Evolutionary conservation across 2,888 invertebrate species (phyloP), one percentile per base, ranked within the genome.

Genomic region (Macrosiphum euphorbiae): DNA sequence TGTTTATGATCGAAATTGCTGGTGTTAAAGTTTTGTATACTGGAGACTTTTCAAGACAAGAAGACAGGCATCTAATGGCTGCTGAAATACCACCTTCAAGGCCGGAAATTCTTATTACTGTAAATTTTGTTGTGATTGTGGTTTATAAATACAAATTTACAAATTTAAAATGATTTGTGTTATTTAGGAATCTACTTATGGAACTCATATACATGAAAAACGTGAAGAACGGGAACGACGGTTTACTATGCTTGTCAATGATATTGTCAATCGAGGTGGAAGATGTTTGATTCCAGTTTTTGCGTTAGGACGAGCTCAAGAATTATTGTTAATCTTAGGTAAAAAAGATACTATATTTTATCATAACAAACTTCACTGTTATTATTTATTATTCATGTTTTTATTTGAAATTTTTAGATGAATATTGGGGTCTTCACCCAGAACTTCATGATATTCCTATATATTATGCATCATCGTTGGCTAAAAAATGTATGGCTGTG

Each of bases 1-100:
- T 99, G 99, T 99, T 99, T 96, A 99, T 99, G 99, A 98, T 99
- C 94, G 99, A 99, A 96, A 99, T 99, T 91, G 99, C 99, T 58
- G 99, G 99, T 28, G 99, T 99, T 3, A 99, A 98, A 96, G 97
- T 97, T 94, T 96, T 99, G 28, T 99, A 99, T 96, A 99, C 99
- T 0, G 99, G 99, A 0, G 99, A 99, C 95, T 99, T 99, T 96
- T 99, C 99, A 4, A 96, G 99, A 89, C 99, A 99, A 96, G 99
- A 99, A 96, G 99, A 99, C 96, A 96, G 99, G 20, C 99, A 99
- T 97, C 97, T 99, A 95, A 99, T 99, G 99, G 99, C 99, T 1
- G 99, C 99, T 0, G 99, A 99, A 96, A 98, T 99, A 95, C 99
- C 99, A 0, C 98, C 98, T 41, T 97, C 99, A 94, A 98, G 98